Percentiles rank a stretch among this genome's conserved stretches.
These are phyloP conservation scores for Eudasyphora cyanicolor DNA, from an alignment of 2,888 invertebrate genomes.

Conservation along the genomic window DNA sequence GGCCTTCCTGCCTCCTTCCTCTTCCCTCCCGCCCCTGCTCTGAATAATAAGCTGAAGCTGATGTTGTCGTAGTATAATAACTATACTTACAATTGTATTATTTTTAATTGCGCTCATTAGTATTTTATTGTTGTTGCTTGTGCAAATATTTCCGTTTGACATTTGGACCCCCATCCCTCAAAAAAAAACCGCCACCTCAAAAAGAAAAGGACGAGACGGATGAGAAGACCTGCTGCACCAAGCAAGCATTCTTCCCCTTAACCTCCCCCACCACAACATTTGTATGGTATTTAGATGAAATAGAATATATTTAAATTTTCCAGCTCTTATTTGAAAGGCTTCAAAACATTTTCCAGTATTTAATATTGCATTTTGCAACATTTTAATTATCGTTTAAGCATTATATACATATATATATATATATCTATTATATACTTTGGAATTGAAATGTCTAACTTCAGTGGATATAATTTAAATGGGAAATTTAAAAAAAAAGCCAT, in stretches of 20 bases:
- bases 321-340: neutral
- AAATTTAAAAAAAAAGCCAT: neutral
- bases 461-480: neutral
- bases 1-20: too few relatives aligned
- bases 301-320: neutral
- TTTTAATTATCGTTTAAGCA: neutral
- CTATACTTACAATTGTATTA: constrained; percentile 17
- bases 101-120: constrained; percentile 36
- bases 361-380: neutral
- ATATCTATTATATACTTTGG: too few relatives aligned
- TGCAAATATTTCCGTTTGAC: constrained; percentile 23
- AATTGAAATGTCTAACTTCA: neutral
- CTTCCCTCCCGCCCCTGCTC: neutral
- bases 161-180: too few relatives aligned
- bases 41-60: too few relatives aligned
- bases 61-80: neutral
- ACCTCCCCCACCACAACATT: neutral
- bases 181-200: too few relatives aligned
- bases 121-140: constrained; percentile 36
- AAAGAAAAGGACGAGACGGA: neutral
- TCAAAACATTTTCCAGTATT: neutral
- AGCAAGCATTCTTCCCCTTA: neutral
- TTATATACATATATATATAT: too few relatives aligned
- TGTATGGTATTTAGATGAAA: neutral
- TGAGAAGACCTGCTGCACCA: neutral